Evolutionary conservation across 2,797 vertebrate genomes (phyloP), one percentile per base, ranked within the genome.

Genomic region (Heliangelus exortis): DNA sequence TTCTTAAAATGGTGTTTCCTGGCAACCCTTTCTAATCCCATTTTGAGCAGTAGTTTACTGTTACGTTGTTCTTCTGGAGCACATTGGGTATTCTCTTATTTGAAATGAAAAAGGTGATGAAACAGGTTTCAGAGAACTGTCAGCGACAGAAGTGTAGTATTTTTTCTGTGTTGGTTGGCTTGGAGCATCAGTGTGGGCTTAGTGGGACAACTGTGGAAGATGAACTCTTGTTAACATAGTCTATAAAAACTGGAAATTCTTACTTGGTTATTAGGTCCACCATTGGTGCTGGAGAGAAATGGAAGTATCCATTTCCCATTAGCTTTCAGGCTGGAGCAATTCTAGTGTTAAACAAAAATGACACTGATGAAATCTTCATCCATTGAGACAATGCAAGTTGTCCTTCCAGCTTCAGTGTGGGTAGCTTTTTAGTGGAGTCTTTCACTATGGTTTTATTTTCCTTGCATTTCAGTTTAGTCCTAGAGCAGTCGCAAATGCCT

Each of bases 301-400:
- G 34, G 22, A 68, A 84, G 31, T 58, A 33, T 25, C 12, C 16
- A 7, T 69, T 87, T 61, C 17, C 53, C 12, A 9, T n/a, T 71
- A 51, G 25, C 29, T 74, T 54, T 69, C 17, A 39, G 43, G 5
- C 20, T 72, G 23, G 34, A 72, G 58, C 15, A 45, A 29, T 66
- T 71, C 47, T 80, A 39, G 43, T 3, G 0, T 48, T 78, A 39
- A 25, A 58, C 25, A 57, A 41, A 75, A 65, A 21, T 15, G 13
- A 13, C 8, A 14, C 11, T 25, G 58, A 7, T 47, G 43, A 58
- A 48, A 21, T 76, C 41, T 67, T 66, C 36, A 65, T 78, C 17
- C 22, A 2, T 7, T n/a, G 50, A n/a, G 12, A 51, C n/a, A 41
- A 9, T 1, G 3, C 0, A 4, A 50, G 62, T 50, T 47, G 22